These are phyloP conservation scores for Prunella strophiata DNA, from an alignment of 2,797 vertebrate genomes.

Conservation along the genomic window DNA sequence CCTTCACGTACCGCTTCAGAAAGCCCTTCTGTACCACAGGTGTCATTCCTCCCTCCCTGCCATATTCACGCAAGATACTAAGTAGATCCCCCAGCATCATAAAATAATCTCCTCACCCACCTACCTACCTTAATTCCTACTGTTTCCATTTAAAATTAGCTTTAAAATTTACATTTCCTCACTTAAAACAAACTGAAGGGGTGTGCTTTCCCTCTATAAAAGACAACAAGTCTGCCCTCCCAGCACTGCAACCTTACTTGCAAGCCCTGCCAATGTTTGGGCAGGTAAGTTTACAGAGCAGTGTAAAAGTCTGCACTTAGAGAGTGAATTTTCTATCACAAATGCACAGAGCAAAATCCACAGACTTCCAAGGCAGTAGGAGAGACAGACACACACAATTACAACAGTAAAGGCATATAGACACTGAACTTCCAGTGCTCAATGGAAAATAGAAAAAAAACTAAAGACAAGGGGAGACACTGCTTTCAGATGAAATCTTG, in stretches of 20 bases:
- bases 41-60: neutral
- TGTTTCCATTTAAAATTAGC: neutral
- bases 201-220: neutral
- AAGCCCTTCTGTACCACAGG: neutral
- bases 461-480: neutral
- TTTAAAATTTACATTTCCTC: neutral
- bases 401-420: neutral
- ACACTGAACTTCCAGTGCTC: neutral
- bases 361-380: neutral
- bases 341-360: neutral
- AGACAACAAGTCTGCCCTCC: neutral
- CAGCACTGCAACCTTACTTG: neutral
- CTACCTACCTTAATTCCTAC: neutral
- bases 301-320: neutral
- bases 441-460: neutral
- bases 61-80: neutral
- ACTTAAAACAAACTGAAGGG: neutral
- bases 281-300: neutral
- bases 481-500: neutral
- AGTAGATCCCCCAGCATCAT: neutral
- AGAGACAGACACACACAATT: neutral
- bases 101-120: neutral
- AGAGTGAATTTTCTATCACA: neutral
- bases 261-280: neutral
- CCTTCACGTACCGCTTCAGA: neutral